Evolutionary conservation across 2,797 vertebrate genomes (phyloP).

Genomic region (Pyrrhura leucotis): DNA sequence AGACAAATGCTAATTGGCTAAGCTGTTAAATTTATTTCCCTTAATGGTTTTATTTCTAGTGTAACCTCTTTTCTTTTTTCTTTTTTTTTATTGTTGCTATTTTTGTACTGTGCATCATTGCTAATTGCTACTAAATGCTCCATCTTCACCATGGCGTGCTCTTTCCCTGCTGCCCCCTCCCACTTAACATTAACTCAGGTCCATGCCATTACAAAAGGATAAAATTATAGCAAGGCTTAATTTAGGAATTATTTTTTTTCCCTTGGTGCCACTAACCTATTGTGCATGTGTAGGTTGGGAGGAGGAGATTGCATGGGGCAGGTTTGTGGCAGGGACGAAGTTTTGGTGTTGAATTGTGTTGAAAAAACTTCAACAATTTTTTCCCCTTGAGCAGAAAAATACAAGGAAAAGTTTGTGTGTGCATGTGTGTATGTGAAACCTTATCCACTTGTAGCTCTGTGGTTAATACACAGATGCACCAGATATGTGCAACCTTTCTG

Average conservation of each 20-base stretch:
- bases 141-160: slow-evolving; percentile 44
- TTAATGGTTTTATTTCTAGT: slow-evolving; percentile 60
- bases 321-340: not conserved
- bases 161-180: slow-evolving; percentile 48
- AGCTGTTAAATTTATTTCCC: slow-evolving; percentile 53
- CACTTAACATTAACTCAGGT: slow-evolving; percentile 63
- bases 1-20: slow-evolving; percentile 67
- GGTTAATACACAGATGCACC: not conserved
- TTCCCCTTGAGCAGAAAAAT: not conserved
- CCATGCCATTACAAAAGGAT: slow-evolving; percentile 27
- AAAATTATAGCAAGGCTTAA: slow-evolving; percentile 40
- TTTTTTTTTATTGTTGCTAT: slow-evolving; percentile 37
- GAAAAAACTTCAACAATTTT: not conserved
- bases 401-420: not conserved
- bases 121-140: slow-evolving; percentile 72
- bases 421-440: not conserved
- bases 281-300: not conserved
- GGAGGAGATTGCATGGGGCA: not conserved
- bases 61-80: not conserved
- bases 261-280: not conserved
- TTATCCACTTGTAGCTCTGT: not conserved
- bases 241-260: slow-evolving; percentile 17
- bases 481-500: not conserved
- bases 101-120: slow-evolving; percentile 55
- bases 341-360: not conserved